Evolutionary conservation across 2,888 invertebrate genomes (phyloP).

Genomic region (Operophtera brumata): DNA sequence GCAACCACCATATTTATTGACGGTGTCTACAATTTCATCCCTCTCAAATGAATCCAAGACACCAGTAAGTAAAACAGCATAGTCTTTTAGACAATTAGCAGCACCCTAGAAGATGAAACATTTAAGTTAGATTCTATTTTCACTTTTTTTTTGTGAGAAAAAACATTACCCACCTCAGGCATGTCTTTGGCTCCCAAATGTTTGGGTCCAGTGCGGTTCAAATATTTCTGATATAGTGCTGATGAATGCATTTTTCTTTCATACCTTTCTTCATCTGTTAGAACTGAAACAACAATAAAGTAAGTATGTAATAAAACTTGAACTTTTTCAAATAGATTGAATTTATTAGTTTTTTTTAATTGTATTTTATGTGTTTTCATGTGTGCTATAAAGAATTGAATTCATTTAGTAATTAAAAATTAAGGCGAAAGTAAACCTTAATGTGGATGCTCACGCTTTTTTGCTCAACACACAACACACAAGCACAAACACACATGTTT

Average conservation of each 20-base stretch:
- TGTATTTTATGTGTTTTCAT: too few relatives aligned
- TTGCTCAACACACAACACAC: too few relatives aligned
- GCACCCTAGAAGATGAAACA: slow-evolving; percentile 77
- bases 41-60: slow-evolving; percentile 93
- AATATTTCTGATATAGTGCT: slow-evolving; percentile 86
- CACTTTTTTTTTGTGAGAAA: background rate
- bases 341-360: too few relatives aligned
- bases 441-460: too few relatives aligned
- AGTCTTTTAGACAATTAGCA: slow-evolving; percentile 85
- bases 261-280: slow-evolving; percentile 84
- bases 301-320: too few relatives aligned
- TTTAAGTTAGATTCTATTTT: background rate
- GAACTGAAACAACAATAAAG: slow-evolving; percentile 48
- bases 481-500: too few relatives aligned
- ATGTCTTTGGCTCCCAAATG: slow-evolving; percentile 91
- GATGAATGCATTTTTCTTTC: slow-evolving; percentile 84
- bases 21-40: slow-evolving; percentile 87
- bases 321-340: too few relatives aligned
- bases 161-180: slow-evolving; percentile 82
- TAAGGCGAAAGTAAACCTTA: too few relatives aligned
- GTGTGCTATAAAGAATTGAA: too few relatives aligned
- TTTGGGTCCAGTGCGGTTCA: slow-evolving; percentile 88
- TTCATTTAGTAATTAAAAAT: too few relatives aligned
- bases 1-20: slow-evolving; percentile 90
- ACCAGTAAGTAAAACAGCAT: slow-evolving; percentile 90